A percentile compares a stretch with the other conserved stretches of the same genome.
Evolutionary conservation across 1,140 invertebrate species (phyloP).

Genomic region (Drosophila lowei): DNA sequence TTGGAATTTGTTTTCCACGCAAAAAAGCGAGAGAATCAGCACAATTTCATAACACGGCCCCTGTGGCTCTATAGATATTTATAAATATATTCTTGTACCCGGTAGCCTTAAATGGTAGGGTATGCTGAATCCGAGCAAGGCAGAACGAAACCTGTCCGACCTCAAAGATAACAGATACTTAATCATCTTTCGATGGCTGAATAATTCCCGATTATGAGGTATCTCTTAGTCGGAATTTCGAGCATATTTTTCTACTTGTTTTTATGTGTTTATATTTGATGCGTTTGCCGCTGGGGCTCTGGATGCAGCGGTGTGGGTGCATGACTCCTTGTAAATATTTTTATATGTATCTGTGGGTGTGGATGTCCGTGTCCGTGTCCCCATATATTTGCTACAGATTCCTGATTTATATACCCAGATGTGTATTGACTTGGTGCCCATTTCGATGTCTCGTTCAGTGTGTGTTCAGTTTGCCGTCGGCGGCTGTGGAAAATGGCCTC

Average conservation of each 20-base stretch:
- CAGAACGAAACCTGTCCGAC: not conserved
- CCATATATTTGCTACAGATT: constrained; percentile 7
- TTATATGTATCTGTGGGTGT: constrained; percentile 31
- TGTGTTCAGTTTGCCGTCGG: constrained; percentile 38
- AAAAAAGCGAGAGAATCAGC: constrained; percentile 26
- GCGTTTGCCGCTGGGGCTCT: constrained; percentile 54
- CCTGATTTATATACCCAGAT: constrained; percentile 11
- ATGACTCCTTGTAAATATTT: constrained; percentile 75
- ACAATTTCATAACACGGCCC: constrained; percentile 19
- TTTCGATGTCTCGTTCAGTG: not conserved
- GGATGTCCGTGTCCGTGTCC: not conserved
- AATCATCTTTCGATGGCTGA: not conserved
- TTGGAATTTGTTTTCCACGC: constrained; percentile 68
- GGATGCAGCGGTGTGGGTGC: constrained; percentile 24
- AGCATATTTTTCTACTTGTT: constrained; percentile 1
- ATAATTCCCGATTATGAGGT: not conserved
- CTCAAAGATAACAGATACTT: not conserved
- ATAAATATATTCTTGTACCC: too few relatives aligned
- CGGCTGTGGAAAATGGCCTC: constrained; percentile 71
- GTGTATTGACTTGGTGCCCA: not conserved
- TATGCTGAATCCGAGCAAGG: too few relatives aligned
- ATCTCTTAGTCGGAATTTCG: too few relatives aligned
- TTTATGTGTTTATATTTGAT: constrained; percentile 71
- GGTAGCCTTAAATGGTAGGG: too few relatives aligned
- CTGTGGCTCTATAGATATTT: not conserved